Conservation (phyloP, 2,113 vertebrate genomes). For the Dasyurus viverrinus region DNA sequence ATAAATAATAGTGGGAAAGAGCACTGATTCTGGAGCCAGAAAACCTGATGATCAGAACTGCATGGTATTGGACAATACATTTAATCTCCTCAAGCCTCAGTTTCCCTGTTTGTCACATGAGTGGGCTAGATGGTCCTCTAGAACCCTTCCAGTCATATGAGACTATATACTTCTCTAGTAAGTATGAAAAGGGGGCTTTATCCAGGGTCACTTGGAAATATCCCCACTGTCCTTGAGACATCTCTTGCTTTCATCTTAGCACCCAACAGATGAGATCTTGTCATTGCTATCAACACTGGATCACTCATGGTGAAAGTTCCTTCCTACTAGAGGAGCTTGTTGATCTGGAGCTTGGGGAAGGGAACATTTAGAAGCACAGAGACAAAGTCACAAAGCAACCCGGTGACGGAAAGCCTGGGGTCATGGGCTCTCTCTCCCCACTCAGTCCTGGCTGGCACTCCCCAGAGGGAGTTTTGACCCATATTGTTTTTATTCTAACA, state of each 20-base stretch:
- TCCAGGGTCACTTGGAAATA: background rate
- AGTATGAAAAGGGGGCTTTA: too few relatives aligned
- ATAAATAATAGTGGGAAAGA: too few relatives aligned
- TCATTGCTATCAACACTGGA: background rate
- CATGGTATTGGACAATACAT: background rate
- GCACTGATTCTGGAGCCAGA: too few relatives aligned
- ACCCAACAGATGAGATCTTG: background rate
- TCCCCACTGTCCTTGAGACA: background rate
- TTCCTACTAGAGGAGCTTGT: rapidly evolving
- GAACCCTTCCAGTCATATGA: too few relatives aligned
- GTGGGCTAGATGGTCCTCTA: background rate
- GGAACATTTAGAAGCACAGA: background rate
- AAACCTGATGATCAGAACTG: too few relatives aligned
- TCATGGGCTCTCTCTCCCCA: background rate
- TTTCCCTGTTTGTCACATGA: too few relatives aligned
- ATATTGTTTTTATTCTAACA: rapidly evolving
- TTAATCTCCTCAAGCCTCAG: background rate
- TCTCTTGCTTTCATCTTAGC: background rate
- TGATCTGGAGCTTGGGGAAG: background rate
- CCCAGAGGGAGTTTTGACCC: background rate
- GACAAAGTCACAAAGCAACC: background rate
- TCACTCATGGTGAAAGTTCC: background rate
- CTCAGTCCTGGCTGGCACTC: background rate
- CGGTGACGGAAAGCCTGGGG: background rate
- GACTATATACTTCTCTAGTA: background rate